Base-by-base conservation (phyloP, 2,113 vertebrate genomes). In the Callopanchax toddi region DNA sequence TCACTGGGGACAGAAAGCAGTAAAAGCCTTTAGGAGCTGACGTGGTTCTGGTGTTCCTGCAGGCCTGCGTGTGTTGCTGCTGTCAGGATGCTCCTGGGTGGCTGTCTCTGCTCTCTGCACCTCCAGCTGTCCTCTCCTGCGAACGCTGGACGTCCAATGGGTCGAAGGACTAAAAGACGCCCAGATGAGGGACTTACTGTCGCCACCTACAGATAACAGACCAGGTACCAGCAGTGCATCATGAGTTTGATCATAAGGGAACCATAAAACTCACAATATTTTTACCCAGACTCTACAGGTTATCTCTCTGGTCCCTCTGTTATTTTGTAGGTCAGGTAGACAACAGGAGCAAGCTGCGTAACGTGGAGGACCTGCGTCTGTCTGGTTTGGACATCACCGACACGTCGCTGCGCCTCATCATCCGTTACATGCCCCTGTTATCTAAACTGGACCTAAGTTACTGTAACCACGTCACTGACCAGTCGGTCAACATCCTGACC, bases 401-500 rank as follows among this genome's bases (percentile, higher is more conserved):
- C 0, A 87, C 92, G 0, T 95, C 96, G 3, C 89, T 98, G 78
- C 92, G 93, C 54, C 93, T 99, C 29, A 94, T 99, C 86, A 97
- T 97, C 57, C 89, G 92, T 45, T 94, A 98, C 90, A 95, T 98
- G 96, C 96, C 97, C 11, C 89, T 93, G 68, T 86, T 99, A 36
- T 93, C 95, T 81, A 95, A 92, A 78, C 92, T 99, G 75, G 94
- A 98, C 68, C 94, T 98, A 59, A 98, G 96, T 90, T 98, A 97
- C 94, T 99, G 96, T 90, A 99, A 98, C 78, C 96, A 98, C 0
- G 92, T 99, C 74, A 97, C 94, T 0, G 96, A 98, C 89, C 96
- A 99, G 92, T 97, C 96, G 2, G 94, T 98, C 67, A 98, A 99
- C 92, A 92, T 96, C 86, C 93, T 99, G 83, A 99, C 97, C 0